A percentile compares a stretch with the other conserved stretches of the same genome.
Conservation (phyloP, 1,140 invertebrate genomes). For the Drosophila subobscura region DNA sequence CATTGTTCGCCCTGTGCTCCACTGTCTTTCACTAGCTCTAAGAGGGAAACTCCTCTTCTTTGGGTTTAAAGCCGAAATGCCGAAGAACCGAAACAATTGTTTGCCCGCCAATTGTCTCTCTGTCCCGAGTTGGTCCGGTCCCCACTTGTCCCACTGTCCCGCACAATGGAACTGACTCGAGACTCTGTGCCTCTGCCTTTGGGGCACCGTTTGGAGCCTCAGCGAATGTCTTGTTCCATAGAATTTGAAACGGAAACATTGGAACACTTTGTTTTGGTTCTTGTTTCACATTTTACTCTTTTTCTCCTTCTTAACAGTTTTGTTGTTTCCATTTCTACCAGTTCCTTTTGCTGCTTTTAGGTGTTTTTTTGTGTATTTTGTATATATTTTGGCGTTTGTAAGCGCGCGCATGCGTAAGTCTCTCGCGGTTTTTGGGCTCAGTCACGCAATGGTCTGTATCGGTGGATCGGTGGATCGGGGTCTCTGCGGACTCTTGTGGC, state of each 20-base stretch:
- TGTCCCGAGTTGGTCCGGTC: slow-evolving; percentile 8
- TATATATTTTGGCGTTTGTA: slow-evolving; percentile 63
- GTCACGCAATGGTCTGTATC: slow-evolving; percentile 67
- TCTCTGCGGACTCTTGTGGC: slow-evolving; percentile 11
- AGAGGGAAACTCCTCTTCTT: too few relatives aligned
- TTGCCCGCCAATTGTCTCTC: slow-evolving; percentile 66
- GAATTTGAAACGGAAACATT: slow-evolving; percentile 82
- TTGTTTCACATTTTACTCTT: slow-evolving; percentile 75
- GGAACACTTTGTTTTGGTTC: slow-evolving; percentile 80
- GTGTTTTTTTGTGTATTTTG: slow-evolving; percentile 41
- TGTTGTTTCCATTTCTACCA: slow-evolving; percentile 26
- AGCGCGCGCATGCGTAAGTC: slow-evolving; percentile 81
- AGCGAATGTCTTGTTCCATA: slow-evolving; percentile 80
- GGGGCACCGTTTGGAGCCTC: slow-evolving; percentile 21
- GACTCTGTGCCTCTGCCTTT: slow-evolving; percentile 4
- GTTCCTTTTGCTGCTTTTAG: slow-evolving; percentile 20
- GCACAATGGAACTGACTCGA: slow-evolving; percentile 37
- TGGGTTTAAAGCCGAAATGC: slow-evolving; percentile 22
- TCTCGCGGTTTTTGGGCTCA: slow-evolving; percentile 50
- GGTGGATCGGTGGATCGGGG: slow-evolving; percentile 26
- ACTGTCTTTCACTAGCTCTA: too few relatives aligned
- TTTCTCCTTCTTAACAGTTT: slow-evolving; percentile 21
- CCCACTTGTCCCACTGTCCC: slow-evolving; percentile 55
- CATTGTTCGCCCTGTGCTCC: too few relatives aligned
- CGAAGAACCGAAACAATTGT: slow-evolving; percentile 74